Evolutionary conservation across 2,888 invertebrate genomes (phyloP), one percentile per base, ranked within the genome.

Genomic region (Scaptomyza cyrtandrae): DNA sequence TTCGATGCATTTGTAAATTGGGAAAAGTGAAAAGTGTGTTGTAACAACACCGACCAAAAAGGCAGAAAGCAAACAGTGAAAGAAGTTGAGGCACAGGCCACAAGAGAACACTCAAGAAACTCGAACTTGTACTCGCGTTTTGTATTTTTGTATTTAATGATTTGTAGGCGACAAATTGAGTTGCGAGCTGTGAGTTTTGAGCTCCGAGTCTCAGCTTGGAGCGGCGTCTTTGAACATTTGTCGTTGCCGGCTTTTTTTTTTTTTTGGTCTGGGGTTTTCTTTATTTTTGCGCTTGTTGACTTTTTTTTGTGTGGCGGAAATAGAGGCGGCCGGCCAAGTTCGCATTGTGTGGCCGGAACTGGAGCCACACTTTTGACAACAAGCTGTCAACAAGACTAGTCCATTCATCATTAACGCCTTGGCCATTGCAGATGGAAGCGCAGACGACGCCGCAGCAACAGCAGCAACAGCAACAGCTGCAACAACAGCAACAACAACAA

Each of bases 371-470:
- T 86, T 86, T 88, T 83, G 67, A 76, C 86, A 55, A 62, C 71
- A 67, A 71, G 66, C 71, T 69, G 75, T 69, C 55, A 68, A 57
- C 41, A 58, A n/a, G 31, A 24, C 54, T 16, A 16, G 53, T 43
- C 80, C 83, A 90, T 88, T 90, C 79, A 77, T 62, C 77, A 67
- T 77, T 90, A 74, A 78, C 64, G 72, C 60, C 73, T 89, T 79
- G 89, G 59, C 49, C 85, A 78, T 91, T 90, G 87, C 90, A 91
- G 91, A 91, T 91, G 91, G 92, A 91, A 90, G 75, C 83, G 78
- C 91, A 90, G 82, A 71, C 90, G 60, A 86, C 90, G 71, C 83
- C 90, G 65, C 90, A 90, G 64, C 71, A 71, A 43, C 74, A 74
- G 31, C 81, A 80, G 11, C 75, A 72, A 43, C 85, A 73, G 43